These are phyloP conservation scores for Tamias sibiricus DNA, from an alignment of 2,113 vertebrate genomes.

Conservation along the genomic window DNA sequence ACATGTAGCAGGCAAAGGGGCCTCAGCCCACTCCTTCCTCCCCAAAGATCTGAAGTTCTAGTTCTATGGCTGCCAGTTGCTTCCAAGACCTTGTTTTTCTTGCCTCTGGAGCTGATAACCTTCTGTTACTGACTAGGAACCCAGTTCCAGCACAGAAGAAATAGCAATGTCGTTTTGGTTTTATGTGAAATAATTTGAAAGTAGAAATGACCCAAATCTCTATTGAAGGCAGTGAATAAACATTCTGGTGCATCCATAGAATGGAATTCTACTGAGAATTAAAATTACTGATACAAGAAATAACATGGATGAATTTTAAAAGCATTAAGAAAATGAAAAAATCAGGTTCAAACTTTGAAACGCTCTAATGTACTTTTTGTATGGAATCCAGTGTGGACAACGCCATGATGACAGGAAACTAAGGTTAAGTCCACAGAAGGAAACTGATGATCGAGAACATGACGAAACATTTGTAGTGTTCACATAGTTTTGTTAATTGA, in stretches of 20 bases:
- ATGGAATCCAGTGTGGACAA: background rate
- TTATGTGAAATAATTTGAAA: background rate
- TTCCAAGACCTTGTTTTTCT: fast-evolving
- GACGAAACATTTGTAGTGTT: background rate
- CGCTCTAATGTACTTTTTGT: background rate
- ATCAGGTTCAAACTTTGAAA: background rate
- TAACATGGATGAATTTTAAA: background rate
- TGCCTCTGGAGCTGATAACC: fast-evolving
- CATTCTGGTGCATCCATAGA: background rate
- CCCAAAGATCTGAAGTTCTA: background rate
- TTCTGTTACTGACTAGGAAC: background rate
- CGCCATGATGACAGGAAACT: background rate
- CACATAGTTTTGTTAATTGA: background rate
- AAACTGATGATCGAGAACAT: background rate
- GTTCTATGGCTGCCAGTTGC: background rate
- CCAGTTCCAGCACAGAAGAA: background rate
- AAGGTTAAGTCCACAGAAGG: background rate
- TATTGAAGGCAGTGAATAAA: background rate
- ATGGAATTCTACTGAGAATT: background rate
- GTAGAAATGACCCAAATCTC: background rate
- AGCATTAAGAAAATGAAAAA: background rate
- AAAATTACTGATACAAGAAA: background rate
- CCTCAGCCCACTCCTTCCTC: no score
- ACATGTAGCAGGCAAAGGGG: background rate
- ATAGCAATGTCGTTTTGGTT: background rate